Percentiles rank a stretch among this genome's conserved stretches.
phyloP scores from a whole-genome alignment of 2,797 vertebrate genomes.

The Rhabdophis nuchalis region DNA sequence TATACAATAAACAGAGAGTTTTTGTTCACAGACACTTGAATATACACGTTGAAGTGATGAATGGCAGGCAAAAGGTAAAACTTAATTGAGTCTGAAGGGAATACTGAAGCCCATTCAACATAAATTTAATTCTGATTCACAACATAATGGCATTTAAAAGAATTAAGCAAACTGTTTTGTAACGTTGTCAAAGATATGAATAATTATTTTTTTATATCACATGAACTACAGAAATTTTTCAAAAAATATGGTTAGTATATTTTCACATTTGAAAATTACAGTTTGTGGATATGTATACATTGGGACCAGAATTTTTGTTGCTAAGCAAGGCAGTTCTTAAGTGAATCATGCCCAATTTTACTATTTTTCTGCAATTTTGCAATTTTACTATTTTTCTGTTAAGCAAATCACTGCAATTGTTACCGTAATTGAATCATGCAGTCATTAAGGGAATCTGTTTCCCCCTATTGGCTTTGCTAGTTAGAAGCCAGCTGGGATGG shows the following conservation, averaged over 20 bases:
- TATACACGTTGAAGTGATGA: neutral
- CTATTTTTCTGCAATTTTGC: neutral
- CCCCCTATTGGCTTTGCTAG: neutral
- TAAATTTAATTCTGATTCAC: neutral
- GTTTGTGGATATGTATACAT: neutral
- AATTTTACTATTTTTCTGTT: neutral
- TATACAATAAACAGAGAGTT: neutral
- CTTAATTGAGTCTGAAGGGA: neutral
- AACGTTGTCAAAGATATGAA: neutral
- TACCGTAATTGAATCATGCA: neutral
- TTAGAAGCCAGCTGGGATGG: neutral
- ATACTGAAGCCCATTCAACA: constrained; percentile 14
- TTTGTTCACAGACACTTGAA: neutral
- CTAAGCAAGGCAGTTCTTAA: neutral
- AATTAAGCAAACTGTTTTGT: constrained; percentile 1
- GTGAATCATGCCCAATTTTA: neutral
- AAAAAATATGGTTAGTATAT: constrained; percentile 34
- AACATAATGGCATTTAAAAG: neutral
- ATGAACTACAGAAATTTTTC: neutral
- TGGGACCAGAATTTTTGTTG: neutral
- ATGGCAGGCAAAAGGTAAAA: neutral
- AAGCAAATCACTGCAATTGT: neutral
- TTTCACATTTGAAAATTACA: constrained; percentile 21
- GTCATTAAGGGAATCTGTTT: neutral
- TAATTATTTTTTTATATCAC: neutral